Percentiles rank a stretch among this genome's conserved stretches.
These are phyloP conservation scores for Tragelaphus buxtoni DNA, from an alignment of 2,113 vertebrate species.

Conservation along the genomic window DNA sequence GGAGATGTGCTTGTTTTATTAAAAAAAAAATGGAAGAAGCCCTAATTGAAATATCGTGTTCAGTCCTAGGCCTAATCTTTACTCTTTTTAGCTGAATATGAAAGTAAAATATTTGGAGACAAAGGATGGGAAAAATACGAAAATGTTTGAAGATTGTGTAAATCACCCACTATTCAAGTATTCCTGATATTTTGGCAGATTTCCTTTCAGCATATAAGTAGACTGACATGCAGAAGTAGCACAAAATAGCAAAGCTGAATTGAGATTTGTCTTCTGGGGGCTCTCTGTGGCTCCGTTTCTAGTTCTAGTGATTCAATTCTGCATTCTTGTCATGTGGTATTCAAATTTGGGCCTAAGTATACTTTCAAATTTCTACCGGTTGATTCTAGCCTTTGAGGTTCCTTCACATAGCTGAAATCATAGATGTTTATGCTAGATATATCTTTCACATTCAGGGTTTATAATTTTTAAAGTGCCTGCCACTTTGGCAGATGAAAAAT, in stretches of 20 bases:
- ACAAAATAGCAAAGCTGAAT: slow-evolving; percentile 34
- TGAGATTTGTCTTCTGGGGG: slow-evolving; percentile 32
- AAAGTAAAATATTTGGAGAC: slow-evolving; percentile 36
- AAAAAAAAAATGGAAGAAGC: slow-evolving; percentile 8
- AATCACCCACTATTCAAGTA: slow-evolving; percentile 31
- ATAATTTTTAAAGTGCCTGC: background rate
- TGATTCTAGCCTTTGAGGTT: slow-evolving; percentile 27
- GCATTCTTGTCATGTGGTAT: slow-evolving; percentile 10
- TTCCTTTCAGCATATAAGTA: slow-evolving; percentile 33
- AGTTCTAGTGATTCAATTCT: slow-evolving; percentile 18
- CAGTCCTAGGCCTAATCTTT: background rate
- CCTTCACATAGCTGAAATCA: slow-evolving; percentile 21
- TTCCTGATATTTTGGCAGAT: slow-evolving; percentile 34
- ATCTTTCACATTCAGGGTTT: background rate
- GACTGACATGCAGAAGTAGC: slow-evolving; percentile 33
- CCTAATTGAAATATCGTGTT: background rate
- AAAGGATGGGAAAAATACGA: background rate
- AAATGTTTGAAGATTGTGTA: background rate
- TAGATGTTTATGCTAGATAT: background rate
- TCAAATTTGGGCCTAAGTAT: slow-evolving; percentile 28
- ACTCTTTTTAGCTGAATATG: slow-evolving; percentile 10
- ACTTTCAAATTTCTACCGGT: slow-evolving; percentile 37
- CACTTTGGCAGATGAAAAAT: slow-evolving; percentile 5
- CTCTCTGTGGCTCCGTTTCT: slow-evolving; percentile 17
- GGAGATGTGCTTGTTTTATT: background rate